These are phyloP conservation scores for Noctua pronuba DNA, from an alignment of 2,888 invertebrate species.

Conservation along the genomic window DNA sequence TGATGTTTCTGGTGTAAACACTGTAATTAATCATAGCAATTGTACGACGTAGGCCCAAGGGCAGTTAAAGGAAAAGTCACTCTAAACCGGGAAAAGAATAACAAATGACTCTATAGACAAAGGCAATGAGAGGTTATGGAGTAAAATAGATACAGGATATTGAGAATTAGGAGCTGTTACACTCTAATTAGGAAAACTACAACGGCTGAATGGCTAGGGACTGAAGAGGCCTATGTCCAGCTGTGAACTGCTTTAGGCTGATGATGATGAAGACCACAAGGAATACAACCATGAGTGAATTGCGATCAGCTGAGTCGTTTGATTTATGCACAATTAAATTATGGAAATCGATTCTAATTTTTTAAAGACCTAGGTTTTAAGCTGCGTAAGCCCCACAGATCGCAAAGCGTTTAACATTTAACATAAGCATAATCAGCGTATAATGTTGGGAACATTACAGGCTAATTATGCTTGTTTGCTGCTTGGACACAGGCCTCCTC, in stretches of 20 bases:
- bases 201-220: neutral
- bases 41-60: neutral
- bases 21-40: neutral
- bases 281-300: neutral
- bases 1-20: constrained; percentile 3
- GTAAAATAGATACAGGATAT: neutral
- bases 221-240: neutral
- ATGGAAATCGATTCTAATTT: neutral
- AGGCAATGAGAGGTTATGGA: neutral
- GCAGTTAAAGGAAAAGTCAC: neutral
- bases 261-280: neutral
- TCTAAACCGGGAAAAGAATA: neutral
- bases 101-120: neutral
- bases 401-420: neutral
- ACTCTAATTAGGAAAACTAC: neutral
- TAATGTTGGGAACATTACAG: neutral
- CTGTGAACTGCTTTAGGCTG: neutral
- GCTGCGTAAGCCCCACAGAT: neutral
- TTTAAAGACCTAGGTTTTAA: neutral
- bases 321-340: neutral
- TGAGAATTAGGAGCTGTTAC: neutral
- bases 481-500: neutral
- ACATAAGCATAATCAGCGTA: neutral
- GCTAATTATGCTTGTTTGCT: no score
- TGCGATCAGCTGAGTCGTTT: neutral